Evolutionary conservation across 1,140 invertebrate species (phyloP), one percentile per base, ranked within the genome.

Genomic region (Carposina sasakii): DNA sequence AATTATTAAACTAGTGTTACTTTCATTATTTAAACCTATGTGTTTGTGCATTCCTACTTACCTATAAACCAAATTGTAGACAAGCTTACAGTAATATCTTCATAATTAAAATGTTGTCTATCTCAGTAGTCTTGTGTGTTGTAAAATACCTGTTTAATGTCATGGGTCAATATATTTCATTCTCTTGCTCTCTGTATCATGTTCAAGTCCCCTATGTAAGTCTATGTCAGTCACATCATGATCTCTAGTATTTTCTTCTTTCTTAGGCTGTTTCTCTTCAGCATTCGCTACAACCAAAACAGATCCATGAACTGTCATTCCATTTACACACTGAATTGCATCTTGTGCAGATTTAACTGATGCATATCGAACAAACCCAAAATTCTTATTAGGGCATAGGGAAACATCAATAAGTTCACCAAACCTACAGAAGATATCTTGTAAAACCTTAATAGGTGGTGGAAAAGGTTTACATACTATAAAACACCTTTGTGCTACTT

Each of bases 381-480:
- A 97, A 65, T 92, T 96, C 84, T 94, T 94, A 70, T 95, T 94
- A 45, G 91, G 91, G 51, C 97, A 85, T 73, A 96, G 90, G 64
- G 95, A 96, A 2, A 97, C 93, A 76, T 97, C 94, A 57, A 97
- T 97, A 1, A 98, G 86, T 71, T 94, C 91, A n/a, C 95, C 96
- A 87, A 97, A 98, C 62, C 96, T 89, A 63, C 93, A 94, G 74
- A 98, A 98, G 1, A 93, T 90, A 81, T 98, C 95, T 66, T 91
- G 91, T 71, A 98, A 87, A n/a, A 93, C 90, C 54, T 90, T 88
- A 37, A 91, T 88, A 1, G 94, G 91, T 13, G 95, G 92, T 41
- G 95, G 91, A 52, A 91, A 87, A 12, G 94, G 94, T 40, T 93
- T 91, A 63, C 90, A 95, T n/a, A 94, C 91, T 53, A 94, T 90